Conservation (phyloP, 2,113 vertebrate genomes). For the Orientallactaga bullata region DNA sequence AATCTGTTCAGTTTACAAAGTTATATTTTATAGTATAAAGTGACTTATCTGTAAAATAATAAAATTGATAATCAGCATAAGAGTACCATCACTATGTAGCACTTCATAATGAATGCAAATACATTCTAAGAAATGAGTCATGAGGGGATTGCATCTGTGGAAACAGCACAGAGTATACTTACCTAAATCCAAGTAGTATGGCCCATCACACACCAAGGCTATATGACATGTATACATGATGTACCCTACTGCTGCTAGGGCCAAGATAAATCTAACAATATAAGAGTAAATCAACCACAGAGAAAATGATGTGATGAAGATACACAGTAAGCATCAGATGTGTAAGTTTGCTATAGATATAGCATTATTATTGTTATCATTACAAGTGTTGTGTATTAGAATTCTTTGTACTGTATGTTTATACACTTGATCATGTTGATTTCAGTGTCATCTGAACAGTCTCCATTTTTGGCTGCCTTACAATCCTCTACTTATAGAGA, state of each 20-base stretch:
- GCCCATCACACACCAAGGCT: neutral
- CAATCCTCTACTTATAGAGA: fast-evolving
- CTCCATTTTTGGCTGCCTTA: neutral
- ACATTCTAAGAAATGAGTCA: neutral
- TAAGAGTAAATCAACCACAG: neutral
- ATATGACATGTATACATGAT: neutral
- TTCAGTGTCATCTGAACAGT: neutral
- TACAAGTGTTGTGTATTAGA: neutral
- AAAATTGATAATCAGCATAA: neutral
- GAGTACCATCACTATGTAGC: neutral
- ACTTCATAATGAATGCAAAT: neutral
- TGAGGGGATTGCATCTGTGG: neutral
- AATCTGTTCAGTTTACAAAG: neutral
- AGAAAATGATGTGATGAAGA: neutral
- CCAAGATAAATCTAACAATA: neutral
- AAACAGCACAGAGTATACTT: neutral
- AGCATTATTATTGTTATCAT: neutral
- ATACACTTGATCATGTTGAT: neutral
- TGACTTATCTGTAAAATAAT: neutral
- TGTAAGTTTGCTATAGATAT: neutral
- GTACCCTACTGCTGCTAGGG: neutral
- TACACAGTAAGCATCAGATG: neutral
- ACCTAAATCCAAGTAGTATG: too few species aligned
- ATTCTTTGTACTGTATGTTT: neutral
- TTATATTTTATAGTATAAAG: constrained; percentile 23